Evolutionary conservation across 2,888 invertebrate genomes (phyloP), one percentile per base, ranked within the genome.

Genomic region (Drosophila ezoana): DNA sequence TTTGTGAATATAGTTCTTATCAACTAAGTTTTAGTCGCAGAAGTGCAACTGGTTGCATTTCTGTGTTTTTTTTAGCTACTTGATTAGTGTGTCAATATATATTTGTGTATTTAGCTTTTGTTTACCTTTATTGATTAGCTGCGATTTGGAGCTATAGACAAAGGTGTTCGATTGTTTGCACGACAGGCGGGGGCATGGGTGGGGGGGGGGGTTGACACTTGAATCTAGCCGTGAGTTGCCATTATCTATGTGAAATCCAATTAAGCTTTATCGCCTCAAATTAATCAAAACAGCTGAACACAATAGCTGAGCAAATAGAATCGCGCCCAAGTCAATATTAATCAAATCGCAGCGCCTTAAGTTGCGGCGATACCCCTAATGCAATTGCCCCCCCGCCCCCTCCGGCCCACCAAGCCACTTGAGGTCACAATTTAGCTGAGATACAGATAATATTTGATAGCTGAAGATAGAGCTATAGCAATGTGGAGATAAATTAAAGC

Each of bases 251-350:
- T 83, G 59, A 87, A 81, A 89, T 79, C 83, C 77, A 87, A 87
- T 84, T 87, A 87, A 85, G 86, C 79, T 84, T 86, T 87, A 87
- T 88, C 88, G 71, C 81, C 87, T 81, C 65, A 86, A 83, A 85
- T 88, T 88, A 88, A 85, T 85, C 85, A 85, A 79, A 65, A 56
- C 90, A 90, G 89, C 82, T 75, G 74, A 69, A 81, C 83, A 90
- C 90, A 89, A 90, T 85, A 72, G 86, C 90, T 89, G 45, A 76
- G 82, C 83, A 90, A 90, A 90, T 45, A 86, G 67, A 86, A 87
- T 77, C 75, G 87, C 65, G 61, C 60, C 75, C 62, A 84, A 86
- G 78, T 87, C 88, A 85, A 87, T 74, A 87, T 82, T 88, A 87
- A 87, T 88, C 88, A 87, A 86, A 81, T 76, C 81, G 81, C 67